Evolutionary conservation across 2,797 vertebrate genomes (phyloP), one percentile per base, ranked within the genome.

Genomic region (Protosalanx chinensis): DNA sequence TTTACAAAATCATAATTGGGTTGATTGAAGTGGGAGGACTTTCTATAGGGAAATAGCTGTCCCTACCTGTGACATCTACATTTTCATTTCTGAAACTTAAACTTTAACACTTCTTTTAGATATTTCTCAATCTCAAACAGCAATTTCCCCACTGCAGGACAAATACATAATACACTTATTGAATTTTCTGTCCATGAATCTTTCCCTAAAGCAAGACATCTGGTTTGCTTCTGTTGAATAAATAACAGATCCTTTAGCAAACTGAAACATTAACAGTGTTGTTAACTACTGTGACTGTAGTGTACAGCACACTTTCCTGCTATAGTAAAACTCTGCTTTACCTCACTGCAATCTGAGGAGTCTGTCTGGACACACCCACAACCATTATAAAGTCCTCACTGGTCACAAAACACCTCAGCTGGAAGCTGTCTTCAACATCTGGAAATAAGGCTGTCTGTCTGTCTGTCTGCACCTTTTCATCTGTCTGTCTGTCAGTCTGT

Each of bases 321-420:
- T 46, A 51, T 72, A 78, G 23, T 27, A 83, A 72, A 67, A 51
- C 68, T 69, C 60, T 51, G 62, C 51, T 68, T 53, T 64, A 67
- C 78, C 63, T 73, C 77, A 79, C 78, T 76, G 85, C 76, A 76
- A 79, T 81, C 51, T 62, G 60, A 82, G 71, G 70, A 73, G 51
- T 30, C 16, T 66, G 71, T 5, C 35, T 78, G 56, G 84, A 86
- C 89, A 77, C 88, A 78, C 90, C 89, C 88, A 4, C 85, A 67
- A 79, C 68, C 87, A 87, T 90, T 87, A 89, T 85, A 89, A 86
- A 81, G 81, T 79, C 76, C 68, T 82, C 78, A 77, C 80, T 81
- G 73, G 75, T 81, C 79, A 78, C 57, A 82, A 67, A 80, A 61
- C 81, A 89, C 84, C 83, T 87, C 85, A 79, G 79, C 75, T 75